A percentile compares a stretch with the other conserved stretches of the same genome.
These are phyloP conservation scores for Sinodicranocentrus sp. DNA, from an alignment of 2,888 invertebrate genomes.

Conservation along the genomic window DNA sequence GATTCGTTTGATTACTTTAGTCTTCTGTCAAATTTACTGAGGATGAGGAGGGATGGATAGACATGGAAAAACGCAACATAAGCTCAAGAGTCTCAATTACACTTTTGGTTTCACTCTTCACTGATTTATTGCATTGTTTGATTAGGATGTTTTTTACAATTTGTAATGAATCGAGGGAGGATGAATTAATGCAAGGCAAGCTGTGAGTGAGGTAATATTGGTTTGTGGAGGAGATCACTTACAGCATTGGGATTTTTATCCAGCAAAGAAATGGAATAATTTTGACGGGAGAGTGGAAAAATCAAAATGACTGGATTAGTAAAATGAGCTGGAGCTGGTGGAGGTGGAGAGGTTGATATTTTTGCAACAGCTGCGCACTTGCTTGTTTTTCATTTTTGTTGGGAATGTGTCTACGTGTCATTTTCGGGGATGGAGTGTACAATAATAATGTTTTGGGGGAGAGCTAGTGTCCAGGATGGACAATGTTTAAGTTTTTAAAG, in stretches of 20 bases:
- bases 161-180: slow-evolving; percentile 30
- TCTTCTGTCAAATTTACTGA: slow-evolving; percentile 1
- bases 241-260: slow-evolving; percentile 5
- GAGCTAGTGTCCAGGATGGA: too few species aligned
- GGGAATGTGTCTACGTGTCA: too few species aligned
- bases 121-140: slow-evolving; percentile 64
- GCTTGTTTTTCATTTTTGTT: too few species aligned
- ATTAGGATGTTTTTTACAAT: slow-evolving; percentile 45
- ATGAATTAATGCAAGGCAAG: background rate
- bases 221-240: background rate
- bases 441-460: too few species aligned
- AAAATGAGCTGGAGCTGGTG: slow-evolving; percentile 40
- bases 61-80: slow-evolving; percentile 56
- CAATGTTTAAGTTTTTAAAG: too few species aligned
- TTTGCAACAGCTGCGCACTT: slow-evolving; percentile 28
- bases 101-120: slow-evolving; percentile 47
- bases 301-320: slow-evolving; percentile 53
- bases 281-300: slow-evolving; percentile 30
- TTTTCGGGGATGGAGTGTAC: too few species aligned
- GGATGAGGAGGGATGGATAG: background rate
- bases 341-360: background rate
- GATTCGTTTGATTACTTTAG: slow-evolving; percentile 6
- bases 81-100: slow-evolving; percentile 61
- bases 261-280: background rate
- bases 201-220: background rate